phyloP scores from a whole-genome alignment of 2,888 invertebrate species.

The Eristalinus sepulchralis region DNA sequence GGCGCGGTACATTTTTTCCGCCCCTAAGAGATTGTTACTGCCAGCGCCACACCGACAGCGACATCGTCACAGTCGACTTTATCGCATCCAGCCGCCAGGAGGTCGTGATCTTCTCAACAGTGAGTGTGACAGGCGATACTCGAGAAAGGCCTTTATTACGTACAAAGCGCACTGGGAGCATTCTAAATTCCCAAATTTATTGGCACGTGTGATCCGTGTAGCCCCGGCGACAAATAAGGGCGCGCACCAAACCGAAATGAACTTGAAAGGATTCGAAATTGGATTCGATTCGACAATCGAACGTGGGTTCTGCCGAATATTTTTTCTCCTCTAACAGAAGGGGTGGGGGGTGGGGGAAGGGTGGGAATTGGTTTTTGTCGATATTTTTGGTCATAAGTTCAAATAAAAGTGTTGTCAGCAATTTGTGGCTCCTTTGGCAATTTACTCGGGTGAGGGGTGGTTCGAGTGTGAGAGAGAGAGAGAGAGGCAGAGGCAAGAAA shows the following conservation, averaged over 20 bases:
- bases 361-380: not conserved
- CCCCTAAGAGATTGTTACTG: slow-evolving; percentile 38
- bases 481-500: too few species aligned
- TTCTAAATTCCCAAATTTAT: slow-evolving; percentile 59
- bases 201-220: slow-evolving; percentile 48
- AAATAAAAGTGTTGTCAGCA: slow-evolving; percentile 65
- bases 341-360: too few species aligned
- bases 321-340: slow-evolving; percentile 7
- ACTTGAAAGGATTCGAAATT: slow-evolving; percentile 55
- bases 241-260: slow-evolving; percentile 3
- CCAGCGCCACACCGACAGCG: not conserved
- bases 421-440: slow-evolving; percentile 54
- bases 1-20: slow-evolving; percentile 47
- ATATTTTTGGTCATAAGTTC: slow-evolving; percentile 57
- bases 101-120: slow-evolving; percentile 31
- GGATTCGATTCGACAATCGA: slow-evolving; percentile 34
- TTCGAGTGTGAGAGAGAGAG: not conserved
- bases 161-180: slow-evolving; percentile 32
- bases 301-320: not conserved
- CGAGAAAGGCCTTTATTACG: not conserved
- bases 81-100: not conserved
- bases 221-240: slow-evolving; percentile 31
- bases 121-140: not conserved
- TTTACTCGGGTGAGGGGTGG: slow-evolving; percentile 3
- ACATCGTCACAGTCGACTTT: not conserved